These are phyloP conservation scores for Apolygus lucorum DNA, from an alignment of 1,140 invertebrate genomes.

Conservation along the genomic window DNA sequence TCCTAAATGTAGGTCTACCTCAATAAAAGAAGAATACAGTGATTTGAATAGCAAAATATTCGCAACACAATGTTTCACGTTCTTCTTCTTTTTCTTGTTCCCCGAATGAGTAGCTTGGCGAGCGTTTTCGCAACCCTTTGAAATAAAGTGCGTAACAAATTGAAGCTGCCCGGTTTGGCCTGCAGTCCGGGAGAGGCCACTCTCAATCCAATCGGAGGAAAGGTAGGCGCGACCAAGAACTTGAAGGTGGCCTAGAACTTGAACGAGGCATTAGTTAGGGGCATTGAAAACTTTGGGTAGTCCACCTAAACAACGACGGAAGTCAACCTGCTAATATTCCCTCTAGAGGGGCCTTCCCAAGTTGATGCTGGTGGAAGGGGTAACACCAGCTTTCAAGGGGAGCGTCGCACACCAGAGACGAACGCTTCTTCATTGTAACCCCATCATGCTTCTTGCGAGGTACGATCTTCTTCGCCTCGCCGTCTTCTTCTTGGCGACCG, in stretches of 20 bases:
- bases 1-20: too few species aligned
- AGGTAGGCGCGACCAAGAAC: conserved; percentile 6
- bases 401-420: not conserved
- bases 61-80: too few species aligned
- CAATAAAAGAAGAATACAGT: too few species aligned
- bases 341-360: not conserved
- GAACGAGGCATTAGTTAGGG: not conserved
- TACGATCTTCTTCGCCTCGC: not conserved
- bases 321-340: not conserved
- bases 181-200: too few species aligned
- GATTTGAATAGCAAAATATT: too few species aligned
- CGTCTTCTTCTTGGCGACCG: not conserved
- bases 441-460: not conserved
- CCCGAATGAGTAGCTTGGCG: too few species aligned
- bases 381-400: not conserved
- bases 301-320: too few species aligned
- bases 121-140: too few species aligned
- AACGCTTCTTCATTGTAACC: not conserved
- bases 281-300: not conserved
- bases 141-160: too few species aligned
- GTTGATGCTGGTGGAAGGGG: not conserved
- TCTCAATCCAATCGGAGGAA: not conserved
- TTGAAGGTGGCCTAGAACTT: not conserved
- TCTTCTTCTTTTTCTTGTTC: too few species aligned
- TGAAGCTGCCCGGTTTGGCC: too few species aligned